Evolutionary conservation across 2,113 vertebrate genomes (phyloP), one percentile per base, ranked within the genome.

Genomic region (Ardeotis arabs): DNA sequence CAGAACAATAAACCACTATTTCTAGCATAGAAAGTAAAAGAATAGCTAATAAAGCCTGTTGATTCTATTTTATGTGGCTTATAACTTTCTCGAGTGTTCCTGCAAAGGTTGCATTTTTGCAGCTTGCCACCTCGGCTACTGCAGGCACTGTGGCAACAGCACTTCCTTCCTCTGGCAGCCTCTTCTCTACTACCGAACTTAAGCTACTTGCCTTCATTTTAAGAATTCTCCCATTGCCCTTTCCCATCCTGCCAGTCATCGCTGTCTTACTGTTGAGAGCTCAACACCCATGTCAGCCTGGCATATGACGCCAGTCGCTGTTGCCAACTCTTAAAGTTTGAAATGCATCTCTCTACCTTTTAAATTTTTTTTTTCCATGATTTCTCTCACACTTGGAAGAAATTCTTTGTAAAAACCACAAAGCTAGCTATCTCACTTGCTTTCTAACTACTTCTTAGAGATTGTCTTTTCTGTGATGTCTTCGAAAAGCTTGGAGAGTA

Each of bases 261-360:
- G 1, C 87, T 87, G 79, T 68, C 82, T 83, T 91, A 69, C 91
- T 94, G 93, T 93, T 94, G 93, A 85, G 93, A 96, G 45, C 91
- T 96, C 94, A 93, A 91, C 96, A 96, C 91, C 83, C 95, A 76
- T 93, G 63, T 91, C 94, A 91, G 45, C 59, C 84, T 80, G 82
- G 82, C 87, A 89, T 94, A 87, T 55, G 87, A 96, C 73, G 69
- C 70, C 77, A 90, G 87, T 49, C 8, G 2, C 78, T 77, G 58
- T 27, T 96, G 94, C 95, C 96, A 96, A 15, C 45, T 90, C 53
- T 73, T 69, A 62, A 86, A 89, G 39, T 91, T 76, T 88, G 55
- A 97, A 94, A 79, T 62, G 18, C 35, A 53, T 89, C 45, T 73
- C 47, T 70, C 72, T 18, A 20, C 7, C 3, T 33, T 35, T 50